Base-by-base conservation (phyloP, 1,140 invertebrate genomes). In the Drosophila nebulosa region DNA sequence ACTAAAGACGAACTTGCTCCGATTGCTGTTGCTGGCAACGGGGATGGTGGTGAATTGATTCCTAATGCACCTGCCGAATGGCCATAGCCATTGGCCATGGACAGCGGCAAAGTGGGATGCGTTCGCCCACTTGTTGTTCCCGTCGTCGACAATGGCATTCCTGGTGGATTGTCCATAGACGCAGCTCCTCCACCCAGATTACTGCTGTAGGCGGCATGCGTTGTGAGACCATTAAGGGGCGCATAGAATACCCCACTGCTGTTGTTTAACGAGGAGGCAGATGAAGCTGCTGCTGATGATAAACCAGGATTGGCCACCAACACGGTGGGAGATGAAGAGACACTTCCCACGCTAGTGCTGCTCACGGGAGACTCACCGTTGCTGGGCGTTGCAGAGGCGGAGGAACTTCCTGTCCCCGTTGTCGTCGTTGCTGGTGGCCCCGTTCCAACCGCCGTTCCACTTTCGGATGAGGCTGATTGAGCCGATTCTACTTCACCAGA, bases 121-220 rank as follows among this genome's bases (percentile, higher is more conserved):
- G 39, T 21, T 46, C 39, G 16, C 1, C 39, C 18, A 46, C 7
- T 18, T 46, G 16, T 42, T 42, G 16, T 22, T 39, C 63, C 50
- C 9, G 73, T 64, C 24, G n/a, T 4, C 24, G 27, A 30, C 9
- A 57, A 21, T 5, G 69, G 55, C 55, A 85, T 50, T 5, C 65
- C 52, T 42, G 67, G 56, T 0, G 66, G 24, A 36, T 62, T 79
- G 32, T 77, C 81, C 67, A 84, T 27, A 14, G 74, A 24, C 9
- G 64, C 69, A 1, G 61, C 39, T 14, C 53, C 46, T 0, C 61
- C 59, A 14, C 80, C 62, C 21, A 64, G 39, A 39, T 86, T 86
- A 78, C 81, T 86, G 58, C 81, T 86, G 39, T 86, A 86, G 7
- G 80, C 80, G 0, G 81, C 77, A 71, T 85, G 78, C 1, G 79